phyloP scores from a whole-genome alignment of 2,888 invertebrate genomes.

The Platycnemis pennipes region DNA sequence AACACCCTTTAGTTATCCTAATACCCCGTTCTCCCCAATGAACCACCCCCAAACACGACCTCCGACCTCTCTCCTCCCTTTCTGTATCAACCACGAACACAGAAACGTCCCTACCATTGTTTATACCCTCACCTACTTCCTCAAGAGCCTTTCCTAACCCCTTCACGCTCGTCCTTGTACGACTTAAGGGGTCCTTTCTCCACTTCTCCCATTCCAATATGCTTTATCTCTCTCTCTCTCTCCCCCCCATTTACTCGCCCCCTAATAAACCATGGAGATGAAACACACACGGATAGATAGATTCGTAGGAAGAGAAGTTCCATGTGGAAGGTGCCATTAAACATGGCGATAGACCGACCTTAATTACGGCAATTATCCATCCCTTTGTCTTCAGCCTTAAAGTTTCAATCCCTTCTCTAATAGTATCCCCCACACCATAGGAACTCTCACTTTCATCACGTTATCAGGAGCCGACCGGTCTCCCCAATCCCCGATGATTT shows the following conservation, averaged over 20 bases:
- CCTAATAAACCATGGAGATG: no score
- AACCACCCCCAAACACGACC: background rate
- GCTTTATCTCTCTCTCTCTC: background rate
- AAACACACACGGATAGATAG: background rate
- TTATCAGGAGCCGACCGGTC: no score
- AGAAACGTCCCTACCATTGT: background rate
- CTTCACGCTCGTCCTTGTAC: background rate
- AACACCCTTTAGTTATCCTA: background rate
- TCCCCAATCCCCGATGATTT: no score
- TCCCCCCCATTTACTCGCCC: background rate
- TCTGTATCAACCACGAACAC: background rate
- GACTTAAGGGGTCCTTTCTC: background rate
- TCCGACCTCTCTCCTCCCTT: background rate
- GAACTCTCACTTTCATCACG: background rate
- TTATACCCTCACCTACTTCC: background rate
- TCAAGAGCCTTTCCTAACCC: background rate
- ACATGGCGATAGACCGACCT: background rate
- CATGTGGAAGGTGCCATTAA: no score
- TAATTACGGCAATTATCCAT: conserved; percentile 13
- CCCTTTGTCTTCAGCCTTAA: background rate
- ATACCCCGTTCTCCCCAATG: background rate
- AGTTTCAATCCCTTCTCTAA: background rate
- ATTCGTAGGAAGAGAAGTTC: background rate
- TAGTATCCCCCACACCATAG: background rate
- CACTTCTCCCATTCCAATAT: background rate